Percentiles rank a stretch among this genome's conserved stretches.
Evolutionary conservation across 1,140 invertebrate species (phyloP).

Genomic region (Anastatus disparis): DNA sequence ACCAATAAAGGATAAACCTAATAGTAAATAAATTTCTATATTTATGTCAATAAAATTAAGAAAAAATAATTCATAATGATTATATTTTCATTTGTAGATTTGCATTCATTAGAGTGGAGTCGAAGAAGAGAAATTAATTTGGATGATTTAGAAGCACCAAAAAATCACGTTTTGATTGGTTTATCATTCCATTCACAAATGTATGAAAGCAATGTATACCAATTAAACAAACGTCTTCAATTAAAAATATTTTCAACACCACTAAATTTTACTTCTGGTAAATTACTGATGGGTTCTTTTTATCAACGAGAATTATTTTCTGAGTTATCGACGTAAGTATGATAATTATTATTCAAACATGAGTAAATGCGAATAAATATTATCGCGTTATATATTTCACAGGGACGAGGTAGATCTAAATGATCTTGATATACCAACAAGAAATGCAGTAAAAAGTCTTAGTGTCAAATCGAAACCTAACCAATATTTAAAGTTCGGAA

Average conservation of each 20-base stretch:
- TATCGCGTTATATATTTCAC: too few species aligned
- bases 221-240: background rate
- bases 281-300: background rate
- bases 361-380: background rate
- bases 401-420: background rate
- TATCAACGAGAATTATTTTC: too few species aligned
- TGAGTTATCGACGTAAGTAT: too few species aligned
- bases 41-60: too few species aligned
- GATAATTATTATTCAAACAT: too few species aligned
- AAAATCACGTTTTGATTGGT: background rate
- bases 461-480: background rate
- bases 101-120: background rate
- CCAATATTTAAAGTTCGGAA: background rate
- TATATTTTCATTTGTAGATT: background rate
- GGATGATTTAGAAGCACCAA: background rate
- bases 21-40: too few species aligned
- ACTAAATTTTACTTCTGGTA: background rate
- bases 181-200: background rate
- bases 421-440: background rate
- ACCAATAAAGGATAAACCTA: background rate
- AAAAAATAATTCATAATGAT: too few species aligned
- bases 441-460: background rate
- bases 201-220: background rate
- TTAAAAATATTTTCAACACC: background rate
- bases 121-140: background rate